Percentiles rank a stretch among this genome's conserved stretches.
phyloP scores from a whole-genome alignment of 2,797 vertebrate genomes.

The Propithecus deckenii region DNA sequence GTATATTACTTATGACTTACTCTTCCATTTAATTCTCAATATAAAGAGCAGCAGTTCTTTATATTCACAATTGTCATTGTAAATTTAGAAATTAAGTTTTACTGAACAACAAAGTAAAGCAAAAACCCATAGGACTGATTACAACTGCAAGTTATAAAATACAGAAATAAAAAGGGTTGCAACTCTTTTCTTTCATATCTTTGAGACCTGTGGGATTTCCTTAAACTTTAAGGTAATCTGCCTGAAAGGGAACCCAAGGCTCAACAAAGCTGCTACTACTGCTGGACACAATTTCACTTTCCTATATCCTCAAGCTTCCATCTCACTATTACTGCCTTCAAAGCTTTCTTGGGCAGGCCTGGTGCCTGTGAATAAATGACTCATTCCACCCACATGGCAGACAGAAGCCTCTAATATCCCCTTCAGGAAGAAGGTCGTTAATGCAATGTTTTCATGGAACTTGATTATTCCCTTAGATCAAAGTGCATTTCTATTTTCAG shows the following conservation, averaged over 20 bases:
- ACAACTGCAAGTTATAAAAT: neutral
- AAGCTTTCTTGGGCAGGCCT: neutral
- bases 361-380: neutral
- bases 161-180: neutral
- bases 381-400: neutral
- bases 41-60: neutral
- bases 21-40: neutral
- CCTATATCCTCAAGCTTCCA: too few relatives aligned
- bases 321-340: neutral
- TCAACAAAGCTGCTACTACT: neutral
- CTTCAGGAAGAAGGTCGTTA: neutral
- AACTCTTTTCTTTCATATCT: neutral
- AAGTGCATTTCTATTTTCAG: neutral
- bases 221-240: neutral
- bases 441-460: neutral
- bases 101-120: neutral
- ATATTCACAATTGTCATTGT: neutral
- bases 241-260: neutral
- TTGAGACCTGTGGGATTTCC: neutral
- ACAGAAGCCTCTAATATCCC: neutral
- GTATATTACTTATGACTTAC: neutral
- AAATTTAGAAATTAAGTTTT: neutral
- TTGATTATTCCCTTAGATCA: neutral
- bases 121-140: neutral
- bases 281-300: neutral